Base-by-base conservation (phyloP, 2,113 vertebrate species). In the Oreochromis aureus region DNA sequence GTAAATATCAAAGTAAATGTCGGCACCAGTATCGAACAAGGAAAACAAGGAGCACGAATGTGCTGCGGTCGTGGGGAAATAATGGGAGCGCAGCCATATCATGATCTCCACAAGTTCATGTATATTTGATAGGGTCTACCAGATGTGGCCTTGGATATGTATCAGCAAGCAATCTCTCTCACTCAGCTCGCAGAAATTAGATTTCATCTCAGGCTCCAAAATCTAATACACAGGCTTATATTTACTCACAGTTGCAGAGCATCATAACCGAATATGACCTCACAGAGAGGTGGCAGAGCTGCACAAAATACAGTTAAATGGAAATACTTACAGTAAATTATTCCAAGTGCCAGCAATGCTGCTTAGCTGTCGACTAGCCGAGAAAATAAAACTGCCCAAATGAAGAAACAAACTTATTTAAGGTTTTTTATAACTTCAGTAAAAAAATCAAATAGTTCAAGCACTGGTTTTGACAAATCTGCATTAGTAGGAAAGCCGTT, bases 201-300 rank as follows among this genome's bases (percentile, higher is more conserved):
- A 96, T 96, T 96, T 94, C 92, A 94, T 94, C 93, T 92, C 85
- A 61, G 87, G 80, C 87, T 27, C 89, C 88, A 91, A 94, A 93
- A 96, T 93, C 93, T 95, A 95, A 96, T 95, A 94, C 92, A 94
- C 93, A 80, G 83, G 88, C 91, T 93, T 92, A 89, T 95, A 96
- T 96, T 95, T 95, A 96, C 94, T 94, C 94, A 91, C 94, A 92
- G 93, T 93, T 91, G 89, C 93, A 89, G 91, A 87, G 91, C 89
- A 92, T 94, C 91, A 89, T 89, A 90, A 95, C 86, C 89, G 83
- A 94, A 94, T 94, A 94, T 94, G 94, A 94, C 93, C 94, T 91
- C 89, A 90, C 90, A 89, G 59, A 87, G 81, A 58, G 58, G 87
- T 61, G 83, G 59, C 58, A 16, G 83, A 87, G 87, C 93, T 16